phyloP scores from a whole-genome alignment of 2,888 invertebrate species.

The Drosophila formosana region DNA sequence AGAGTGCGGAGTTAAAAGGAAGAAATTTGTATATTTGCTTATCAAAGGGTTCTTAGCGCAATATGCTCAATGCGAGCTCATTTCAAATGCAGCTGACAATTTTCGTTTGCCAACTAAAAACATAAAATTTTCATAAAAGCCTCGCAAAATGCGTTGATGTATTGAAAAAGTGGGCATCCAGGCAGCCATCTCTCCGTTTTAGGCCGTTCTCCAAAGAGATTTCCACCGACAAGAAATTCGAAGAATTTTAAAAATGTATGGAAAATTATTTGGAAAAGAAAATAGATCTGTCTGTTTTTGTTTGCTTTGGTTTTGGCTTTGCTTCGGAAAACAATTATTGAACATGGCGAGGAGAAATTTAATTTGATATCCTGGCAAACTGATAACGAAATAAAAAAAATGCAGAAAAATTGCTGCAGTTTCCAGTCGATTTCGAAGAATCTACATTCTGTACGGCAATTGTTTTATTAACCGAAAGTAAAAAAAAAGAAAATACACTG shows the following conservation, averaged over 20 bases:
- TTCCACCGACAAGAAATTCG: background rate
- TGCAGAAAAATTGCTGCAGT: background rate
- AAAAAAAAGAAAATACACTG: background rate
- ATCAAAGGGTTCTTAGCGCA: constrained; percentile 52
- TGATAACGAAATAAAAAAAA: background rate
- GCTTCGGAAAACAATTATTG: background rate
- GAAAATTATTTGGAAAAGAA: background rate
- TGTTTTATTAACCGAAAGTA: background rate
- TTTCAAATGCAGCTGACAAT: constrained; percentile 70
- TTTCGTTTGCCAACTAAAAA: constrained; percentile 55
- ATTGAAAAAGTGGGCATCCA: constrained; percentile 31
- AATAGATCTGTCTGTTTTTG: background rate
- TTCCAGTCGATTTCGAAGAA: background rate
- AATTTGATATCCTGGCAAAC: background rate
- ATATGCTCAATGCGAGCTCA: constrained; percentile 34
- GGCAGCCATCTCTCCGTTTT: background rate
- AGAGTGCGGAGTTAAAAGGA: constrained; percentile 20
- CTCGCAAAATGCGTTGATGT: constrained; percentile 57
- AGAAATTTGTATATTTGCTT: constrained; percentile 39
- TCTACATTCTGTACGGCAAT: background rate
- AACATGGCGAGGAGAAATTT: background rate
- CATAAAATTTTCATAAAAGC: constrained; percentile 61
- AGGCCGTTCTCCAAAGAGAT: background rate
- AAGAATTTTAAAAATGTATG: background rate
- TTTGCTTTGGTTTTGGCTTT: background rate